Conservation (phyloP, 2,888 invertebrate genomes). For the Sympetrum striolatum region DNA sequence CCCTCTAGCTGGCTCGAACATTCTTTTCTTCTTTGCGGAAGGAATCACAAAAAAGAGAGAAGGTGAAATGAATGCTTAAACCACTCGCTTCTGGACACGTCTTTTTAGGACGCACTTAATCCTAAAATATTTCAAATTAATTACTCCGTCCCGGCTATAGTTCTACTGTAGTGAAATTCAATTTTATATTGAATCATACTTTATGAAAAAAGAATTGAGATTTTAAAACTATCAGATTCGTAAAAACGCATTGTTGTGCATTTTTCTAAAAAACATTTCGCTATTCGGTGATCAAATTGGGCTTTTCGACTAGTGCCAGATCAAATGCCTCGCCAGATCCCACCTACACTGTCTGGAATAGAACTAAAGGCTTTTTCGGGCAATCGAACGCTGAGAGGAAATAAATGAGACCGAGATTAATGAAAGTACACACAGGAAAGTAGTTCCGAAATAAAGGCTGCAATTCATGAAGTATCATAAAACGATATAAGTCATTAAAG, state of each 20-base stretch:
- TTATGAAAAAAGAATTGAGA: slow-evolving; percentile 41
- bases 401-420: slow-evolving; percentile 19
- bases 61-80: slow-evolving; percentile 1
- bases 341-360: slow-evolving; percentile 12
- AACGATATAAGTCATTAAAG: slow-evolving; percentile 7
- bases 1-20: slow-evolving; percentile 39
- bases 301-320: slow-evolving; percentile 19
- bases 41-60: slow-evolving; percentile 4
- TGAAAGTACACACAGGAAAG: neutral
- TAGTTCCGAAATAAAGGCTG: slow-evolving; percentile 2
- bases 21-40: slow-evolving; percentile 11
- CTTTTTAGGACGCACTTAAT: slow-evolving; percentile 11
- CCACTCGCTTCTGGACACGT: neutral
- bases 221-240: slow-evolving; percentile 41
- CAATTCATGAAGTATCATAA: neutral
- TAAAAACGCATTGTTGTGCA: slow-evolving; percentile 41
- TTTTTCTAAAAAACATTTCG: slow-evolving; percentile 32
- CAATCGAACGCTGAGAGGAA: slow-evolving; percentile 19
- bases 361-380: slow-evolving; percentile 26
- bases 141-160: slow-evolving; percentile 38
- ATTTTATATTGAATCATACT: slow-evolving; percentile 31
- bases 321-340: neutral
- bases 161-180: slow-evolving; percentile 36
- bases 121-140: slow-evolving; percentile 31
- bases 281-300: slow-evolving; percentile 41